These are phyloP conservation scores for Tricholaema leucomelas DNA, from an alignment of 2,113 vertebrate genomes.

Conservation along the genomic window DNA sequence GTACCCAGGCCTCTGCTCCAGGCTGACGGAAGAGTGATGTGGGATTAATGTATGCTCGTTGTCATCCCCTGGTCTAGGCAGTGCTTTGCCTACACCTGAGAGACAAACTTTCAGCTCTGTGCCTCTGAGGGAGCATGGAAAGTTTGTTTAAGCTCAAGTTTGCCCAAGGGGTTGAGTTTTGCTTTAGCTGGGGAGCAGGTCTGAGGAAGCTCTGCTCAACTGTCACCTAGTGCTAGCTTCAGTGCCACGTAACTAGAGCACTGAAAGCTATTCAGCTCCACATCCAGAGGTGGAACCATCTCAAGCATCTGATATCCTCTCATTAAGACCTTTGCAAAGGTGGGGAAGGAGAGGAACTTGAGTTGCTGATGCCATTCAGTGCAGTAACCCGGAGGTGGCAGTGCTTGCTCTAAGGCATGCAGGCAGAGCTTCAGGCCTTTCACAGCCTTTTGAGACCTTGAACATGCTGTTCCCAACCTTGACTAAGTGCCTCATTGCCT, in stretches of 20 bases:
- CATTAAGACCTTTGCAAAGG: neutral
- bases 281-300: neutral
- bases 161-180: neutral
- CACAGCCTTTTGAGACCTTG: neutral
- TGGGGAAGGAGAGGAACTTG: neutral
- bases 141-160: neutral
- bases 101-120: neutral
- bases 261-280: neutral
- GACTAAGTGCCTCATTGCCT: neutral
- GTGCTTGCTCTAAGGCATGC: neutral
- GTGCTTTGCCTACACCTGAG: neutral
- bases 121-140: neutral
- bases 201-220: neutral
- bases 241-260: neutral
- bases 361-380: neutral
- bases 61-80: neutral
- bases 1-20: fast-evolving
- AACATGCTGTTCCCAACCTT: neutral
- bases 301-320: neutral
- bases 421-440: neutral
- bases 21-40: neutral
- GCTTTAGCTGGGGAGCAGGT: neutral
- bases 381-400: neutral
- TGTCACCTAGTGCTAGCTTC: neutral
- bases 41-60: neutral